Evolutionary conservation across 2,113 vertebrate genomes (phyloP).

Genomic region (Scatophagus argus): DNA sequence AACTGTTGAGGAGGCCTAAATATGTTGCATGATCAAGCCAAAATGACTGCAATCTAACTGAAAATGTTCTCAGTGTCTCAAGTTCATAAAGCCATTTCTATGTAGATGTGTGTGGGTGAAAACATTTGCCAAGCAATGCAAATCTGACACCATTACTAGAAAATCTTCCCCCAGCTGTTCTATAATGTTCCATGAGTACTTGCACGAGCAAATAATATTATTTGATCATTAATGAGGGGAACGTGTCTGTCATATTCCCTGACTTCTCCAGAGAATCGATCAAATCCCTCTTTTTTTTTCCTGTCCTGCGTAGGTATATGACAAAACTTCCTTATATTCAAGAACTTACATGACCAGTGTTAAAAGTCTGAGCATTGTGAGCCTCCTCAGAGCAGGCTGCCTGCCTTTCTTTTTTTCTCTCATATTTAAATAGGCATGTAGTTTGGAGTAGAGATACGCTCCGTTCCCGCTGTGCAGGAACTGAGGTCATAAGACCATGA

Average conservation of each 20-base stretch:
- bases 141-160: slow-evolving; percentile 18
- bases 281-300: not conserved
- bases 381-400: slow-evolving; percentile 5
- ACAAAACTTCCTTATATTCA: not conserved
- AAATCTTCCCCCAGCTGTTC: slow-evolving; percentile 1
- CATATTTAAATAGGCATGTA: slow-evolving; percentile 62
- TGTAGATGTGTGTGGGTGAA: slow-evolving; percentile 42
- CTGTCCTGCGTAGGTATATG: not conserved
- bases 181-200: not conserved
- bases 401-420: slow-evolving; percentile 13
- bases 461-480: slow-evolving; percentile 48
- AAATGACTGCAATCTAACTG: not conserved
- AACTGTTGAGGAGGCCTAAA: not conserved
- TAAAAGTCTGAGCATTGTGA: not conserved
- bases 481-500: slow-evolving; percentile 65
- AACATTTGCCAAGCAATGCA: not conserved
- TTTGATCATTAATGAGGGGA: not conserved
- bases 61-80: not conserved
- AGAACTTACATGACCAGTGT: not conserved
- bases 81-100: not conserved
- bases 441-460: slow-evolving; percentile 32
- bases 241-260: not conserved
- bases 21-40: not conserved
- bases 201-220: not conserved
- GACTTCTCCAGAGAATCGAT: too few relatives aligned